Percentiles rank a stretch among this genome's conserved stretches.
Evolutionary conservation across 2,888 invertebrate species (phyloP).

Genomic region (Dicycla oo): DNA sequence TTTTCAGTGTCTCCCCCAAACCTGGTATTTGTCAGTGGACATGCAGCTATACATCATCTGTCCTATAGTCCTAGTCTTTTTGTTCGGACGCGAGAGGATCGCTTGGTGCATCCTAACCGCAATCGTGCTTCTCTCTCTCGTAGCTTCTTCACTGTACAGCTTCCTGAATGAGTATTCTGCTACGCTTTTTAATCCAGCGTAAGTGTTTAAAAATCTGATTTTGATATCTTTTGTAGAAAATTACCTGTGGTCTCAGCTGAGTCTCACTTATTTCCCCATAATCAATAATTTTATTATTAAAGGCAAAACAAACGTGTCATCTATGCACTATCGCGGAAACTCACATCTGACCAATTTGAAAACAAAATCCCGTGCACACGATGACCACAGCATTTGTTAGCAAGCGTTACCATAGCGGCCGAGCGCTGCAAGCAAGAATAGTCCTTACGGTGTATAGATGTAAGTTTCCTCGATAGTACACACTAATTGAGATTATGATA

Average conservation of each 20-base stretch:
- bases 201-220: slow-evolving; percentile 60
- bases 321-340: too few species aligned
- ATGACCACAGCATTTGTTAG: too few species aligned
- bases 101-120: slow-evolving; percentile 70
- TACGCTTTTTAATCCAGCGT: slow-evolving; percentile 79
- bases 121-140: slow-evolving; percentile 66
- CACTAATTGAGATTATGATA: not conserved
- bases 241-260: not conserved
- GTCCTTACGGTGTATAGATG: too few species aligned
- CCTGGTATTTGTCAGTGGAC: slow-evolving; percentile 81
- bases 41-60: slow-evolving; percentile 76
- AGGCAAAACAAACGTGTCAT: too few species aligned
- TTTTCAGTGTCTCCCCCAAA: slow-evolving; percentile 76
- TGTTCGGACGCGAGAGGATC: slow-evolving; percentile 69
- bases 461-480: too few species aligned
- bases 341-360: too few species aligned
- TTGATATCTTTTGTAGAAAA: not conserved
- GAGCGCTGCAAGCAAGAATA: not conserved
- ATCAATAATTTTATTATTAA: too few species aligned
- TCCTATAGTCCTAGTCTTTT: slow-evolving; percentile 73
- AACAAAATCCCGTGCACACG: too few species aligned
- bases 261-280: not conserved
- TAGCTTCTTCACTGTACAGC: slow-evolving; percentile 74
- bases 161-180: slow-evolving; percentile 78
- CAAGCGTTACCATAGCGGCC: not conserved